Evolutionary conservation across 2,888 invertebrate genomes (phyloP).

Genomic region (Ormyrus pomaceus): DNA sequence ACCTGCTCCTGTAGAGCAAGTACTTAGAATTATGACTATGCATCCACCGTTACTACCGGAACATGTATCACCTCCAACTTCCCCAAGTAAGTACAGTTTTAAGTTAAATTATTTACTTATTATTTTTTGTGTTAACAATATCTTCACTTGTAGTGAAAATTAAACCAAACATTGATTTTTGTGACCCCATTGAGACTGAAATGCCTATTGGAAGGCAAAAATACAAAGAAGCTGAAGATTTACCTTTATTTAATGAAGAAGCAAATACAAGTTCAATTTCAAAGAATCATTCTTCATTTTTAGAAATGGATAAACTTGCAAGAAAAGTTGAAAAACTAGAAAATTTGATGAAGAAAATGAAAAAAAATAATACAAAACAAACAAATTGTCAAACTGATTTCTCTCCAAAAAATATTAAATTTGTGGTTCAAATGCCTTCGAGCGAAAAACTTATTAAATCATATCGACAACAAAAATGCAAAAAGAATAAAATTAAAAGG

Average conservation of each 20-base stretch:
- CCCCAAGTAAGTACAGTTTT: conserved; percentile 52
- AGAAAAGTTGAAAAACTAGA: conserved; percentile 45
- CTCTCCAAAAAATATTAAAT: conserved; percentile 50
- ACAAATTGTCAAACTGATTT: conserved; percentile 3
- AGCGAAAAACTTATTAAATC: conserved; percentile 21
- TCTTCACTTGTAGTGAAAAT: not conserved
- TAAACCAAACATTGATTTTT: not conserved
- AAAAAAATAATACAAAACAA: not conserved
- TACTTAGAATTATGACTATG: conserved; percentile 63
- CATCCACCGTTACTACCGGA: conserved; percentile 61
- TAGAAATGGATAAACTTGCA: conserved; percentile 38
- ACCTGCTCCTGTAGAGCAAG: conserved; percentile 62
- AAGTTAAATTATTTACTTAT: not conserved
- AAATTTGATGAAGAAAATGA: conserved; percentile 31
- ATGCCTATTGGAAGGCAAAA: not conserved
- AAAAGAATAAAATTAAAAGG: conserved; percentile 28
- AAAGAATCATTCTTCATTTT: conserved; percentile 21
- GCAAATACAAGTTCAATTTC: not conserved
- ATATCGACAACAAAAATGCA: conserved; percentile 11
- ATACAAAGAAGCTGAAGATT: not conserved
- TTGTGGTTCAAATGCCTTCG: conserved; percentile 39
- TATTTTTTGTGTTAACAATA: conserved; percentile 1
- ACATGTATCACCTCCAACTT: conserved; percentile 55
- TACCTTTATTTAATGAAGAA: not conserved
- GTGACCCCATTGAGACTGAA: not conserved